Percentiles rank a stretch among this genome's conserved stretches.
phyloP scores from a whole-genome alignment of 2,797 vertebrate species.

The Darevskia mixta region DNA sequence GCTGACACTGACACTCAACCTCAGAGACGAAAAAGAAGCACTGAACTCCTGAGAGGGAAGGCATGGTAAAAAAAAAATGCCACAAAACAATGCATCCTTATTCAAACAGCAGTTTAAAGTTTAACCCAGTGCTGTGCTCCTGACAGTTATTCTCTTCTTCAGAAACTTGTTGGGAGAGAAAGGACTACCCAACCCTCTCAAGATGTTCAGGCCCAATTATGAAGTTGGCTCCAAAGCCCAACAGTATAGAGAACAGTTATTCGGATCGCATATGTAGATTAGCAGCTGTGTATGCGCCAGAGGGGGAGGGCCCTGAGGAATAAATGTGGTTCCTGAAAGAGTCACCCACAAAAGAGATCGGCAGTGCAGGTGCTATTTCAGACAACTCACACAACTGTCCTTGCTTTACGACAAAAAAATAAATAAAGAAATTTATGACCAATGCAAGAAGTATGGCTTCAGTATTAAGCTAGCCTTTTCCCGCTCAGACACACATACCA shows the following conservation, averaged over 20 bases:
- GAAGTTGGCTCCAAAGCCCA: not conserved
- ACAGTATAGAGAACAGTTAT: not conserved
- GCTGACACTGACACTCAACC: not conserved
- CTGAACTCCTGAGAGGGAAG: not conserved
- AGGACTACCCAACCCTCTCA: not conserved
- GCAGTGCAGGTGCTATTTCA: not conserved
- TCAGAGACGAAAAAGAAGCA: too few species aligned
- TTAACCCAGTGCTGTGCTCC: not conserved
- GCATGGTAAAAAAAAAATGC: not conserved
- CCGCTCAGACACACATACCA: too few species aligned
- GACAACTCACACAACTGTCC: too few species aligned
- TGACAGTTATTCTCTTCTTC: not conserved
- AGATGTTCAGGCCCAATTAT: not conserved
- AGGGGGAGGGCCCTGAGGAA: not conserved
- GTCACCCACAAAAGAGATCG: not conserved
- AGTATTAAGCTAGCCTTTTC: too few species aligned
- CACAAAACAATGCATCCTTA: not conserved
- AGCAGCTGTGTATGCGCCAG: not conserved
- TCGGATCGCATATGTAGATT: not conserved
- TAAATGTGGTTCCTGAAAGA: not conserved
- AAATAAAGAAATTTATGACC: too few species aligned
- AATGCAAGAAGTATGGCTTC: too few species aligned
- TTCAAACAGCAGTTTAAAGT: not conserved
- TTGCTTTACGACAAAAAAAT: too few species aligned
- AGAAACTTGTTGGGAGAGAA: not conserved